Base-by-base conservation (phyloP, 2,113 vertebrate genomes). In the Triplophysa rosa region DNA sequence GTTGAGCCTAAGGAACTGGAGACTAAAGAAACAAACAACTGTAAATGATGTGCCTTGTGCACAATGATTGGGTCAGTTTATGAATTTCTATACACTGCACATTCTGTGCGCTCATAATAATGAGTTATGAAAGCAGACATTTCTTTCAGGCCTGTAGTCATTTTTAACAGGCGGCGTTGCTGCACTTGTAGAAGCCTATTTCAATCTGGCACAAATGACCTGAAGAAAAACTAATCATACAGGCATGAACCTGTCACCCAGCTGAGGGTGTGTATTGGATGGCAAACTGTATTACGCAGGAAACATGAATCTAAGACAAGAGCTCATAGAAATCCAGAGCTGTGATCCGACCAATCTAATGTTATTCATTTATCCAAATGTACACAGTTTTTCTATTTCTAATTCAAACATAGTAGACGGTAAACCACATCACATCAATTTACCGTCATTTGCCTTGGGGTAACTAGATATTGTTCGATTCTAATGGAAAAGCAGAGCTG, bases 111-210 rank as follows among this genome's bases (percentile, higher is more conserved):
- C 26, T 49, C 26, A n/a, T 21, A 16, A 62, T 33, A 62, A 69
- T 23, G 16, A 77, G 19, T 58, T 77, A 77, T 14, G 21, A 75
- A 67, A 29, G 13, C 65, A 58, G 74, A 58, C 6, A 56, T 81
- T 69, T 76, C 19, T 68, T 78, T 78, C 74, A 77, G 74, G 45
- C 26, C 63, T 21, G 24, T 21, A 33, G 62, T 49, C 62, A 77
- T 54, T 33, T 77, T 66, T 37, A 63, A 56, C 29, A 33, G n/a
- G 19, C 62, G n/a, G 16, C 14, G 23, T 16, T 52, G 47, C 7
- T 19, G 23, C 67, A 56, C 19, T n/a, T 58, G 54, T 58, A 19
- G 54, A 58, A 58, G n/a, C 54, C 9, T 58, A 58, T 58, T 58
- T 29, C 24, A 33, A 19, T 29, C 9, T 5, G 9, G 29, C 24